Conservation (phyloP, 1,140 invertebrate genomes). For the Drosophila oshimai region DNA sequence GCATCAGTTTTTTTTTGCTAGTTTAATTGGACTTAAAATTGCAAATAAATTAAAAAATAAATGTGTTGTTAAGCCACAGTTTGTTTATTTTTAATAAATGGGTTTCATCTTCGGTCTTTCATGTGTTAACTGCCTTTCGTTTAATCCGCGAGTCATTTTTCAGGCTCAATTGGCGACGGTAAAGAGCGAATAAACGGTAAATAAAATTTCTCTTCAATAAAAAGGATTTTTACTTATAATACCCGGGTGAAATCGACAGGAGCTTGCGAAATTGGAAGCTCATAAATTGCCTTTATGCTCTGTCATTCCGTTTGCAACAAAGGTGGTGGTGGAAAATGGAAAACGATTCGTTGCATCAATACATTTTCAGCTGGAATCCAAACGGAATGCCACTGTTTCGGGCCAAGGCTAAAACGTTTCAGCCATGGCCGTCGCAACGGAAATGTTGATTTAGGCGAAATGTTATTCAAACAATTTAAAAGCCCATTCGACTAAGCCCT, state of each 20-base stretch:
- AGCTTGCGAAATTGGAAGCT: constrained; percentile 32
- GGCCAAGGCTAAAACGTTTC: constrained; percentile 13
- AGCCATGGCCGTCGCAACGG: not conserved
- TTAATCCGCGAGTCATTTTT: not conserved
- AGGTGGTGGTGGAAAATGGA: constrained; percentile 10
- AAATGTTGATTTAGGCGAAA: constrained; percentile 31
- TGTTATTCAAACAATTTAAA: constrained; percentile 19
- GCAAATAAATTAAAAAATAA: too few species aligned
- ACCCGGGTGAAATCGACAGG: constrained; percentile 4
- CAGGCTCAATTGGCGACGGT: not conserved
- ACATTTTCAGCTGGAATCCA: constrained; percentile 1
- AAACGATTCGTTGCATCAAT: constrained; percentile 29
- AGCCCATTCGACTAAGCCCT: not conserved
- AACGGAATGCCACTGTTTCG: constrained; percentile 14
- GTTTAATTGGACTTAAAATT: too few species aligned
- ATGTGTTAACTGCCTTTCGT: not conserved
- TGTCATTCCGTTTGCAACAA: constrained; percentile 31
- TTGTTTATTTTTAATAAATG: too few species aligned
- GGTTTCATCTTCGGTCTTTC: not conserved
- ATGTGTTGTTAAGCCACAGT: too few species aligned
- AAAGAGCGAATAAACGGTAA: constrained; percentile 12
- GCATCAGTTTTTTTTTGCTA: too few species aligned
- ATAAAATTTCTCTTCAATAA: constrained; percentile 5
- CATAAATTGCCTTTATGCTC: constrained; percentile 31
- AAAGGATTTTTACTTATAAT: constrained; percentile 22